Evolutionary conservation across 2,888 invertebrate species (phyloP), one percentile per base, ranked within the genome.

Genomic region (Dicyrtomina minuta): DNA sequence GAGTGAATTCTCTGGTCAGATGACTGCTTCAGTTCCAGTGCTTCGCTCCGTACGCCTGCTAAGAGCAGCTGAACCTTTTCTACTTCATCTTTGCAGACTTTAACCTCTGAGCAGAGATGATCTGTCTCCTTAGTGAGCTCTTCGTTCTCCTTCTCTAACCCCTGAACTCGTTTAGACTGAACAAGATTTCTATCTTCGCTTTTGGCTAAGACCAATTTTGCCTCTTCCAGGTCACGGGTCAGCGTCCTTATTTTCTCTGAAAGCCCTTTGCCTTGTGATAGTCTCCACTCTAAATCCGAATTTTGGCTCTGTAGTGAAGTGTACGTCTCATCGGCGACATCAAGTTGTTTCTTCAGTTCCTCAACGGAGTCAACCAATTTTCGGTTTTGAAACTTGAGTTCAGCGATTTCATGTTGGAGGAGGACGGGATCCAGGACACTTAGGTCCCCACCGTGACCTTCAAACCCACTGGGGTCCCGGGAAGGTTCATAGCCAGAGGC

Each of bases 331-430:
- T 75, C 72, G 3, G 64, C 66, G 0, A 51, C 62, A 27, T 56
- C 66, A 24, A 72, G 60, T 46, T 73, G 67, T 12, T 43, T 27
- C 17, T 67, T 71, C 4, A 75, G 62, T 15, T 65, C 68, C 4
- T 46, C 53, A 66, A 69, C 68, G 10, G 72, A 72, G 1, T 74
- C 70, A 22, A 60, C 41, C 12, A 72, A 27, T 65, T 72, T 74
- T 13, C 68, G 62, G 12, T 73, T 60, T 64, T 72, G 68, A 13
- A 73, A 74, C n/a, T 69, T 55, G 13, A 76, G 65, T 17, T 76
- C 72, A 1, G 76, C 66, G 44, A 76, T 72, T 62, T 74, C 71
- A 15, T 70, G 70, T 39, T 68, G 68, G 53, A 66, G 66, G 0
- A 66, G 49, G 20, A 66, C n/a, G 22, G 66, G 70, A 44, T 70